Conservation (phyloP, 2,797 vertebrate genomes). For the Sphenodon punctatus region DNA sequence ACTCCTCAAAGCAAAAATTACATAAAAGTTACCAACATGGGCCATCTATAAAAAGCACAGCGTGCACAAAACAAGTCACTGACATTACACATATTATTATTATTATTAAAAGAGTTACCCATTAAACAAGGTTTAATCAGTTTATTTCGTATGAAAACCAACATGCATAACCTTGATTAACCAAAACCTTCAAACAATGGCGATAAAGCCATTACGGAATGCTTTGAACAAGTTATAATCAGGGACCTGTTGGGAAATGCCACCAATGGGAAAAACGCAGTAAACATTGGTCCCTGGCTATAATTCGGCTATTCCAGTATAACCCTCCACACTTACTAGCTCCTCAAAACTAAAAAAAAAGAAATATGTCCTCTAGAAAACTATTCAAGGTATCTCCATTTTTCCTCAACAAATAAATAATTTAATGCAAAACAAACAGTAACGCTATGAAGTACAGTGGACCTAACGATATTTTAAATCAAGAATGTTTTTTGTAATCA, state of each 20-base stretch:
- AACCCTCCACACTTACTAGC: not conserved
- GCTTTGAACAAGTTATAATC: no score
- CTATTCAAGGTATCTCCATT: not conserved
- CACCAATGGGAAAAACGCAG: no score
- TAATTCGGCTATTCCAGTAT: not conserved
- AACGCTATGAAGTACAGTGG: no score
- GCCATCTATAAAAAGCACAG: not conserved
- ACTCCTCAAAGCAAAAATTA: not conserved
- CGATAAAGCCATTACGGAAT: no score
- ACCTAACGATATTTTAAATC: no score
- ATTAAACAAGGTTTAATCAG: not conserved
- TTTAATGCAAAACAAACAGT: no score
- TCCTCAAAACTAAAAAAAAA: not conserved
- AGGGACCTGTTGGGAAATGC: no score
- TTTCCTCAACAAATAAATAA: fast-evolving
- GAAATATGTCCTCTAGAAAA: fast-evolving
- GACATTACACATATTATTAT: no score
- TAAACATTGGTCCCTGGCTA: no score
- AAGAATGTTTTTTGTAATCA: not conserved
- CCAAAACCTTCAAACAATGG: no score
- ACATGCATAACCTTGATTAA: not conserved
- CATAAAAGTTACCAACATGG: not conserved
- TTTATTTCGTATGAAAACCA: not conserved
- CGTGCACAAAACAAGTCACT: no score
- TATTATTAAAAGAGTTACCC: no score